phyloP scores from a whole-genome alignment of 1,140 invertebrate genomes.

The Nasonia longicornis region DNA sequence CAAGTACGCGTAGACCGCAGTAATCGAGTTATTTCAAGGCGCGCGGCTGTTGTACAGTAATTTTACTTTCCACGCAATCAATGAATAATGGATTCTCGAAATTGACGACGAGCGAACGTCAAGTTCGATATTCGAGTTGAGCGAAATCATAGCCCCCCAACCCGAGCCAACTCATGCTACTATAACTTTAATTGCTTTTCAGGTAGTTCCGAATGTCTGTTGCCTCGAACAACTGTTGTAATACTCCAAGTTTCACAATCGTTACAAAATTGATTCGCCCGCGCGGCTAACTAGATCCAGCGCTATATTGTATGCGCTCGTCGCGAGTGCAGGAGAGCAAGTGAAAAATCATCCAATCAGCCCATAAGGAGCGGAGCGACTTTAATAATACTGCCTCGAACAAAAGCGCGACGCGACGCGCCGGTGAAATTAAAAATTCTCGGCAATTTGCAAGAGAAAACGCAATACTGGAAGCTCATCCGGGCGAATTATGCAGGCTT shows the following conservation, averaged over 20 bases:
- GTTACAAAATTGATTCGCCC: neutral
- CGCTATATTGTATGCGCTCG: too few relatives aligned
- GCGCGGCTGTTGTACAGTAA: neutral
- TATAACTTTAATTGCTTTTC: constrained; percentile 15
- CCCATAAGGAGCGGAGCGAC: too few relatives aligned
- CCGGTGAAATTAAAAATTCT: neutral
- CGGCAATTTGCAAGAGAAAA: neutral
- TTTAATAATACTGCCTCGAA: too few relatives aligned
- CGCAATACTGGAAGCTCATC: too few relatives aligned
- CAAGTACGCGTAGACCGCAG: too few relatives aligned
- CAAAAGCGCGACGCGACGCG: too few relatives aligned
- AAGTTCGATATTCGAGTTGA: neutral
- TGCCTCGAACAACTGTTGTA: neutral
- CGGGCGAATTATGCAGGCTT: too few relatives aligned
- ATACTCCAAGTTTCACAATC: neutral
- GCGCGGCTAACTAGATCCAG: neutral
- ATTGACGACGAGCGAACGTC: neutral
- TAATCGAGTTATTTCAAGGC: neutral
- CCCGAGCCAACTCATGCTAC: neutral
- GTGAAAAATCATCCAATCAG: too few relatives aligned
- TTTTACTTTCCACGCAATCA: neutral
- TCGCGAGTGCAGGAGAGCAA: too few relatives aligned
- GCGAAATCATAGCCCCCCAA: neutral
- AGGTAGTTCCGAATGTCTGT: neutral
- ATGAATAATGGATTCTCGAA: neutral